Conservation (phyloP, 2,113 vertebrate species). For the Pitta sordida region DNA sequence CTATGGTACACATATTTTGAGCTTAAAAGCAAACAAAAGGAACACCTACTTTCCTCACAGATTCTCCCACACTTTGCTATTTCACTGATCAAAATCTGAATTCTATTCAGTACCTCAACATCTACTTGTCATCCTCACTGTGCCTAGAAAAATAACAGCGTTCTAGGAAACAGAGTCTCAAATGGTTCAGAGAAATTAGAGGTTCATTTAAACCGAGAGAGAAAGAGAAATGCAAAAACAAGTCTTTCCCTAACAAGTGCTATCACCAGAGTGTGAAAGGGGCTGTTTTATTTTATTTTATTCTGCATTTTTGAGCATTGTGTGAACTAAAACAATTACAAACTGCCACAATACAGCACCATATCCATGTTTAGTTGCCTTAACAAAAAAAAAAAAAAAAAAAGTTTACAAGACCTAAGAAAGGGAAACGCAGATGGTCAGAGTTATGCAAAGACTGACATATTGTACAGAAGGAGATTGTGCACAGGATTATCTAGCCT, state of each 20-base stretch:
- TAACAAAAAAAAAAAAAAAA: neutral
- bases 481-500: neutral
- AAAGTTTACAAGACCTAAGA: neutral
- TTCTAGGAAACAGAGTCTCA: neutral
- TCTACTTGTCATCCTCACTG: neutral
- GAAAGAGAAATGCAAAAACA: neutral
- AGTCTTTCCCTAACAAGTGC: neutral
- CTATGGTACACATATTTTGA: neutral
- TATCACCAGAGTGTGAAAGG: neutral
- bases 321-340: neutral
- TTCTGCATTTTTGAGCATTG: neutral
- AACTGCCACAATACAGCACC: neutral
- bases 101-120: neutral
- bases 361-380: neutral
- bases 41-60: neutral
- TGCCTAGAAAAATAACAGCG: neutral
- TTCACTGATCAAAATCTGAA: neutral
- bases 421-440: neutral
- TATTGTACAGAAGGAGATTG: slow-evolving; percentile 1
- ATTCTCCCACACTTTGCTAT: neutral
- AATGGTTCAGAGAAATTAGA: neutral
- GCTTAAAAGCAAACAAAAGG: neutral
- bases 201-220: neutral
- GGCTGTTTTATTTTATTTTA: neutral
- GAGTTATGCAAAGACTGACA: neutral